Percentiles rank a stretch among this genome's conserved stretches.
phyloP scores from a whole-genome alignment of 2,797 vertebrate species.

The Sciaenops ocellatus region DNA sequence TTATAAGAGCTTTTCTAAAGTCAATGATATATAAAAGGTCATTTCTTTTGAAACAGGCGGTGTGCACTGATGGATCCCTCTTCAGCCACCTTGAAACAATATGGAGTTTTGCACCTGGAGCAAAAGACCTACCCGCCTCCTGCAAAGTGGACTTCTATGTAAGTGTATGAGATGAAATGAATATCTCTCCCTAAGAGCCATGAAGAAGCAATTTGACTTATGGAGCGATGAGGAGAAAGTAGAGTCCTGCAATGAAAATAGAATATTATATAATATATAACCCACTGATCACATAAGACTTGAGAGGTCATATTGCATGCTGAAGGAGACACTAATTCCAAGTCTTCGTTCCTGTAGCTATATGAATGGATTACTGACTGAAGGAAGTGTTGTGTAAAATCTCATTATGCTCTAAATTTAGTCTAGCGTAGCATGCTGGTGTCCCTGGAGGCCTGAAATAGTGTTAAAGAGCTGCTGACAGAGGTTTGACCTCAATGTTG shows the following conservation, averaged over 20 bases:
- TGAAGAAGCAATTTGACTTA: background rate
- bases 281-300: background rate
- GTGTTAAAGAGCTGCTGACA: conserved; percentile 37
- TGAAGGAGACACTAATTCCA: conserved; percentile 7
- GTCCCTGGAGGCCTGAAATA: conserved; percentile 60
- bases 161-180: conserved; percentile 53
- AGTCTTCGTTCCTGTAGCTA: background rate
- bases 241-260: background rate
- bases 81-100: conserved; percentile 88
- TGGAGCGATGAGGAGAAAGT: background rate
- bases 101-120: conserved; percentile 85
- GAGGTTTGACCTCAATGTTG: conserved; percentile 47
- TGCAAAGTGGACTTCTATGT: conserved; percentile 87
- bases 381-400: conserved; percentile 51
- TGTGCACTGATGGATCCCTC: conserved; percentile 84
- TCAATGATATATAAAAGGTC: background rate
- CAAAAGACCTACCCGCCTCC: conserved; percentile 62
- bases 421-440: conserved; percentile 2
- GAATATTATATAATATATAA: too few species aligned
- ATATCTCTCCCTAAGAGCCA: background rate
- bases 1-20: background rate
- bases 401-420: conserved; percentile 67
- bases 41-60: conserved; percentile 78
- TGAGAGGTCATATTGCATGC: background rate
- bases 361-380: conserved; percentile 46